Base-by-base conservation (phyloP, 1,140 invertebrate genomes). In the Solen grandis region DNA sequence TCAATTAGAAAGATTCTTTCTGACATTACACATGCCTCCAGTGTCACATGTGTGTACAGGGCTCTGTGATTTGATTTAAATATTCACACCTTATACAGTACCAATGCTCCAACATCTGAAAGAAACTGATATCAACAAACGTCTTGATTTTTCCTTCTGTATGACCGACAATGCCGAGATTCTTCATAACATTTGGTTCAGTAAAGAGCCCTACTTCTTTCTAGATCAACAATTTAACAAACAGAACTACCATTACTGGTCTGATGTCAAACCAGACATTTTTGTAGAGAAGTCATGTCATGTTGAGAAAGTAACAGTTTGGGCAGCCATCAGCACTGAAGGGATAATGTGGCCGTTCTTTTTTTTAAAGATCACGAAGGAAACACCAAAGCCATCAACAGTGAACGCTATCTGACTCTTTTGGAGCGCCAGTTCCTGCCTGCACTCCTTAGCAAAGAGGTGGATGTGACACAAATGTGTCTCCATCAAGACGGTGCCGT, bases 401-500 rank as follows among this genome's bases (percentile, higher is more conserved):
- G 27, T 3, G 59, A 5, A 4, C 59, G 59, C 4, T 62, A 62
- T 35, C 27, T 31, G 59, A 5, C 29, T 14, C 3, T 62, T 5
- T 31, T 62, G 4, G 35, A 31, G n/a, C 25, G 33, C 5, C 4
- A 62, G 5, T 62, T 62, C 10, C n/a, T 62, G 4, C 59, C 33
- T 36, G 59, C 59, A 13, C 33, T 62, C 19, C 25, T 31, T 10
- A 14, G 59, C 27, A 62, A 35, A 27, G 59, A 33, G 10, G n/a
- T 62, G 27, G 5, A 5, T 62, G 5, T 62, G n/a, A 4, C 27
- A 4, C 27, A 10, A 3, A 62, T 35, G 33, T 62, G 59, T 25
- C 35, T 62, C n/a, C 59, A 62, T 25, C 59, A 62, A 62, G 59
- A 62, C 35, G 59, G 59, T 10, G 59, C 59, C 3, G 35, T 33